A percentile compares a stretch with the other conserved stretches of the same genome.
Evolutionary conservation across 2,113 vertebrate genomes (phyloP).

Genomic region (Misgurnus mizolepis): DNA sequence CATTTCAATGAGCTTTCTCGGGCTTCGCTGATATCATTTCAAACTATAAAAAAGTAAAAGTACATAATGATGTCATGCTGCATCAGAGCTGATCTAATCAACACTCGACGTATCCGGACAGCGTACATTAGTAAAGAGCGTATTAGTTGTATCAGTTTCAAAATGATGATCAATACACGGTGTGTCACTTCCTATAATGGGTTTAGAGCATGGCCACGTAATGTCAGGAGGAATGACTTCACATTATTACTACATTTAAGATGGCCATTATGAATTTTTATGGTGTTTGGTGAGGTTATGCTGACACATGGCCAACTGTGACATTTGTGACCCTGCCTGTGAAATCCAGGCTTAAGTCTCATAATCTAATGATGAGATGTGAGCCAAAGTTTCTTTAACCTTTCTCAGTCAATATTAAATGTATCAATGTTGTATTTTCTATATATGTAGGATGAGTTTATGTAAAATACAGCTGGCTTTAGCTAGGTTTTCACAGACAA

Average conservation of each 20-base stretch:
- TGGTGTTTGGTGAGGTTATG: not conserved
- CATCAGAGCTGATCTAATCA: constrained; percentile 18
- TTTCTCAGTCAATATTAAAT: no score
- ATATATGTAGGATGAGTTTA: no score
- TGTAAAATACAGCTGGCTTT: no score
- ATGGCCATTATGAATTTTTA: not conserved
- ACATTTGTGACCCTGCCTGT: no score
- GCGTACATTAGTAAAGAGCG: not conserved
- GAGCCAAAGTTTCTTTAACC: no score
- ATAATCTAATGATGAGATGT: no score
- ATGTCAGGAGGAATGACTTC: not conserved
- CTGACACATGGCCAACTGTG: no score
- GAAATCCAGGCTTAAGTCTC: no score
- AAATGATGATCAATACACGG: constrained; percentile 3
- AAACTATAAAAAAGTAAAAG: not conserved
- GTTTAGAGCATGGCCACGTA: not conserved
- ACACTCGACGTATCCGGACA: not conserved
- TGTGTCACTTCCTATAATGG: not conserved
- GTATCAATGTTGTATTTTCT: no score
- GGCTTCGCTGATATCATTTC: no score
- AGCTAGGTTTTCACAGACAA: no score
- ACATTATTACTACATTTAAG: no score
- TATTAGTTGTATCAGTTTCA: not conserved
- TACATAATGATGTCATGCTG: constrained; percentile 13
- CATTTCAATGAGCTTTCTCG: not conserved